These are phyloP conservation scores for Apamea sordens DNA, from an alignment of 2,888 invertebrate genomes.

Conservation along the genomic window DNA sequence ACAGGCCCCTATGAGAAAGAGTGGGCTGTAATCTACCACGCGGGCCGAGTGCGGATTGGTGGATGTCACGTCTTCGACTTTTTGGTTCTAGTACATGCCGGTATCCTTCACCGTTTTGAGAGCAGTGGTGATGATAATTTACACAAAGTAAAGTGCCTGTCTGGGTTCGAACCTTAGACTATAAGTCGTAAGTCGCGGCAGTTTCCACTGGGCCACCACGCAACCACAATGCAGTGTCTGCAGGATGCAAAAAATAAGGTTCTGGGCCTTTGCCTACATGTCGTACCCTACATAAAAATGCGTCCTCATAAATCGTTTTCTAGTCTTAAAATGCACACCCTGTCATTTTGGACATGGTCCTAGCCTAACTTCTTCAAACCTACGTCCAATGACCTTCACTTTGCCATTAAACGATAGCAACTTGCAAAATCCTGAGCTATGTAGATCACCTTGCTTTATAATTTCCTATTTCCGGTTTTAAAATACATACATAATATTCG, in stretches of 20 bases:
- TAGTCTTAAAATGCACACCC: neutral
- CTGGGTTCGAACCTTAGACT: too few species aligned
- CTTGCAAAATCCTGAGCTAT: conserved; percentile 17
- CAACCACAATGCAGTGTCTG: too few species aligned
- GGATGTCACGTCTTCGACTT: too few species aligned
- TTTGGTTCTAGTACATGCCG: too few species aligned
- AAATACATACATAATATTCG: neutral
- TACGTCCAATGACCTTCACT: conserved; percentile 20
- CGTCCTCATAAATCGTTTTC: neutral
- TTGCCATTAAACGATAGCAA: conserved; percentile 2
- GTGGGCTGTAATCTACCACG: too few species aligned
- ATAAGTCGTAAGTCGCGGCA: too few species aligned
- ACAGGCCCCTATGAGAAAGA: too few species aligned
- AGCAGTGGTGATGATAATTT: too few species aligned
- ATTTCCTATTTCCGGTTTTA: conserved; percentile 35
- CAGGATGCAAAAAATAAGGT: neutral
- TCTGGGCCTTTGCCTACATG: neutral
- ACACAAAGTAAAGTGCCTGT: too few species aligned
- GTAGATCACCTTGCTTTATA: conserved; percentile 47
- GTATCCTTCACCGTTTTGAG: too few species aligned
- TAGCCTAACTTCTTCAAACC: conserved; percentile 15
- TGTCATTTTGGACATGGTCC: neutral
- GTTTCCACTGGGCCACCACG: too few species aligned
- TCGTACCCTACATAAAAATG: neutral
- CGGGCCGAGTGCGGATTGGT: too few species aligned